Evolutionary conservation across 2,888 invertebrate species (phyloP).

Genomic region (Ectemnius cavifrons): DNA sequence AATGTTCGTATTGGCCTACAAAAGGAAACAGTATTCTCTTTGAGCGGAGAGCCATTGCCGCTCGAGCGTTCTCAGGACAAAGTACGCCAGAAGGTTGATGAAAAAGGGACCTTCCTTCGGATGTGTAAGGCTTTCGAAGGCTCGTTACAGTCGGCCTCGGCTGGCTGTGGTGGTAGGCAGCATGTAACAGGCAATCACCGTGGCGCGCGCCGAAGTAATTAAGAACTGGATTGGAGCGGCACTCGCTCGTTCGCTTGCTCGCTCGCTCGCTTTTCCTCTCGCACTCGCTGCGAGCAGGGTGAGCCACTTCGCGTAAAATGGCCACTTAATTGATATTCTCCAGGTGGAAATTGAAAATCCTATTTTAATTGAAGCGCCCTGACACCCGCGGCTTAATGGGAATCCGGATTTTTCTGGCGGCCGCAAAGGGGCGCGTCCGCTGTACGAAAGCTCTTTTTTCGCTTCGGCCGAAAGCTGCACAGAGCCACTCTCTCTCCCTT

Average conservation of each 20-base stretch:
- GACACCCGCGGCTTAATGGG: slow-evolving; percentile 29
- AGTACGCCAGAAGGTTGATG: neutral
- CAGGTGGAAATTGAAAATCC: slow-evolving; percentile 41
- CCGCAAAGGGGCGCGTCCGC: neutral
- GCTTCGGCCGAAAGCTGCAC: slow-evolving; percentile 12
- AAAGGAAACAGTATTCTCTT: neutral
- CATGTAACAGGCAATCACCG: slow-evolving; percentile 46
- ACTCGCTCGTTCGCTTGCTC: too few relatives aligned
- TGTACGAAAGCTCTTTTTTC: neutral
- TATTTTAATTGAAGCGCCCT: slow-evolving; percentile 38
- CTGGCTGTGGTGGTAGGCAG: neutral
- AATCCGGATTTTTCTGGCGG: slow-evolving; percentile 30
- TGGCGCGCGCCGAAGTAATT: slow-evolving; percentile 48
- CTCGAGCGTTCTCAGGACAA: neutral
- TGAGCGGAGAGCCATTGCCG: neutral
- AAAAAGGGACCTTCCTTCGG: neutral
- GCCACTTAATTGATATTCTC: slow-evolving; percentile 47
- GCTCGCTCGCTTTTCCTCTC: slow-evolving; percentile 18
- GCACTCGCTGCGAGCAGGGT: neutral
- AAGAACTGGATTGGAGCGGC: slow-evolving; percentile 42
- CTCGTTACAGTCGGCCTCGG: slow-evolving; percentile 24
- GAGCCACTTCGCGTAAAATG: slow-evolving; percentile 33
- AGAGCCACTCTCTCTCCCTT: too few relatives aligned
- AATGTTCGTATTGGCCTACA: neutral
- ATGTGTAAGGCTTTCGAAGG: slow-evolving; percentile 8